phyloP scores from a whole-genome alignment of 1,140 invertebrate species.

The Dendrolimus kikuchii region DNA sequence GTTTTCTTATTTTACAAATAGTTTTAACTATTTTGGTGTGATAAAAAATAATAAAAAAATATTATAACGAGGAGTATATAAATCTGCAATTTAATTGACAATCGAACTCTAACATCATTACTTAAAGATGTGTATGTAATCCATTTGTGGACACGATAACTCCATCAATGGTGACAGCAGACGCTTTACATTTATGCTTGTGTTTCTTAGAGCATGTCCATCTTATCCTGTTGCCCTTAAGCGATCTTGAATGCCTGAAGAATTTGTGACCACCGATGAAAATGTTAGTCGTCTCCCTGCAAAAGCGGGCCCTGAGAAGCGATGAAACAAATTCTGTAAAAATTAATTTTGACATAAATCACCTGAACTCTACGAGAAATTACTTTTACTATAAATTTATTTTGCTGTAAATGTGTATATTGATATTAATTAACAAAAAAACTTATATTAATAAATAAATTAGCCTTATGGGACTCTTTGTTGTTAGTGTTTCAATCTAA shows the following conservation, averaged over 20 bases:
- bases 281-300: constrained; percentile 47
- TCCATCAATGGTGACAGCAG: constrained; percentile 51
- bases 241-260: constrained; percentile 52
- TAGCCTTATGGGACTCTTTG: too few relatives aligned
- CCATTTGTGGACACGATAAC: constrained; percentile 47
- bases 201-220: constrained; percentile 63
- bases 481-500: too few relatives aligned
- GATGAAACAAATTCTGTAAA: constrained; percentile 46
- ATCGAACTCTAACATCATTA: neutral
- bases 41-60: too few relatives aligned
- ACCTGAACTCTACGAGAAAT: neutral
- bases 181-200: constrained; percentile 54
- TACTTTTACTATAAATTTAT: neutral
- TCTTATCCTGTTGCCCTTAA: constrained; percentile 50
- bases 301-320: constrained; percentile 42
- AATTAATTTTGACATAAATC: neutral
- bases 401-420: too few relatives aligned
- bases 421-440: too few relatives aligned
- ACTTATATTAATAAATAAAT: too few relatives aligned
- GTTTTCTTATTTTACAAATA: too few relatives aligned
- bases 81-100: too few relatives aligned
- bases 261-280: constrained; percentile 56
- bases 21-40: too few relatives aligned
- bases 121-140: constrained; percentile 38
- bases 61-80: too few relatives aligned